Base-by-base conservation (phyloP, 2,888 invertebrate species). In the Caenorhabditis zanzibari region DNA sequence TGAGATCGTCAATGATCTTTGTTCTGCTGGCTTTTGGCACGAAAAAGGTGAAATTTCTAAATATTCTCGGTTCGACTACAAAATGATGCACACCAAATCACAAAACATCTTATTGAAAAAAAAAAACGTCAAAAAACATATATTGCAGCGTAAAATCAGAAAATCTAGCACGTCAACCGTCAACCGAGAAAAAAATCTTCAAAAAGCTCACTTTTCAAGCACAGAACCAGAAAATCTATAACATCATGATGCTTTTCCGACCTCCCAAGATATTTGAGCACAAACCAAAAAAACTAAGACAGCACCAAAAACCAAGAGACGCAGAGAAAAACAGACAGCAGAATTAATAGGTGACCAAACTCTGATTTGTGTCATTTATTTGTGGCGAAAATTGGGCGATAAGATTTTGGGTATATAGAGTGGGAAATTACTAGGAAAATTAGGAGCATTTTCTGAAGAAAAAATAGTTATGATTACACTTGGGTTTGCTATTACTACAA, bases 291-390 rank as follows among this genome's bases (percentile, higher is more conserved):
- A 54, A 54, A 26, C 26, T 26, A 12, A 26, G 5, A 54, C 12
- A 54, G 14, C 2, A 54, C 3, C 5, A 4, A 28, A 54, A 26
- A 6, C 5, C 2, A 2, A 54, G 26, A 54, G 26, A 24, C 54
- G 14, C 47, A 47, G 47, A 19, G 19, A 47, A 19, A 19, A 47
- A 38, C 5, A 10, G 38, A 10, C 2, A 19, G 26, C 54, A 54
- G 28, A 54, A n/a, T 32, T 26, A 4, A 4, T 12, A 26, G 32
- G 58, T 58, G 58, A 35, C 58, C 58, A 32, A 58, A 58, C 26
- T 32, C 32, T 58, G 58, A 58, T 58, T 58, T 58, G n/a, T 35
- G n/a, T n/a, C n/a, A 26, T 14, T 19, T 54, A 12, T 54, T 24
- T 54, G 54, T 24, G 19, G 14, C 10, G 32, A 16, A 28, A 35